Evolutionary conservation across 1,140 invertebrate species (phyloP), one percentile per base, ranked within the genome.

Genomic region (Brachionus rotundiformis): DNA sequence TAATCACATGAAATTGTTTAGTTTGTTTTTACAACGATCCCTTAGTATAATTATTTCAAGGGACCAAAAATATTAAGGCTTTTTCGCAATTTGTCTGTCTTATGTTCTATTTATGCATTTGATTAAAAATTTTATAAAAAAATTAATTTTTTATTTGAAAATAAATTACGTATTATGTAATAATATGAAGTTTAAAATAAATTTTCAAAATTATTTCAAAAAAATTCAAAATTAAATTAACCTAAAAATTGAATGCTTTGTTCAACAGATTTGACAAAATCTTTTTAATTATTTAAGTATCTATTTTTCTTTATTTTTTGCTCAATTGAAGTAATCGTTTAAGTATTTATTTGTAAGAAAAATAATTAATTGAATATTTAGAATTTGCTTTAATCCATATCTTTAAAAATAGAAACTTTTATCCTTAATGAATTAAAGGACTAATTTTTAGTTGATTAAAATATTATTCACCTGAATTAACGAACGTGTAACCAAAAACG

Each of bases 1-100:
- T 68, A 33, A 68, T 68, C 63, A 68, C 63, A 68, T 68, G 63
- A 68, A 68, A 68, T 68, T 68, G 29, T 68, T 31, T 68, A 36
- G 16, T 68, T 68, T 36, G 63, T 33, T 68, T 68, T 31, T 68
- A 16, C 27, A 33, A 68, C 31, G 36, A n/a, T 2, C 4, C 0
- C 1, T 29, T 63, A 6, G 25, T 33, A 29, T 63, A 36, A 41
- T 41, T 41, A 41, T 41, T 68, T 36, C 29, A 10, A 36, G 31
- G 6, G 31, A 19, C 29, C 29, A 36, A 68, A 36, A 33, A 29
- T 29, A n/a, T 63, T 63, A 27, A 63, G 29, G 29, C 23, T 63
- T 63, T 25, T 63, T 63, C 25, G 61, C 10, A 63, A 63, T 63
- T 63, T 33, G 61, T 63, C 29, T 63, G 29, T 63, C 61, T 63